Percentiles rank a stretch among this genome's conserved stretches.
phyloP scores from a whole-genome alignment of 2,797 vertebrate genomes.

The Peromyscus aztecus region DNA sequence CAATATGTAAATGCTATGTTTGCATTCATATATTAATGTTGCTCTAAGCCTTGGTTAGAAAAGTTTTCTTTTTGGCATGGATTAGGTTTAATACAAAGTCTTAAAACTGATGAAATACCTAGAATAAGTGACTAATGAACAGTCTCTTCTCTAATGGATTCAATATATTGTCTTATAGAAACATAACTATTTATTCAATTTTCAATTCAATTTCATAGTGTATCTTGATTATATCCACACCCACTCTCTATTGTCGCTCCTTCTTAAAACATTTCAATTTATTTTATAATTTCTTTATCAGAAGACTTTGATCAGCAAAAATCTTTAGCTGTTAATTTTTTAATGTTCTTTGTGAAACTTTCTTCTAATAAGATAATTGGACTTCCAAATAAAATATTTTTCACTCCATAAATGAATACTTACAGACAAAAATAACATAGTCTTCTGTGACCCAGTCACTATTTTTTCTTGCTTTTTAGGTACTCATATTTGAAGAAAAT shows the following conservation, averaged over 20 bases:
- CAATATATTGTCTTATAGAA: background rate
- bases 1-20: background rate
- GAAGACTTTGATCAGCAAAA: background rate
- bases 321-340: conserved; percentile 39
- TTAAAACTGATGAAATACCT: background rate
- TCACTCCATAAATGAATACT: background rate
- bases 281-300: conserved; percentile 41
- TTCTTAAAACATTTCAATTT: background rate
- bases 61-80: background rate
- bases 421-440: background rate
- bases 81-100: background rate
- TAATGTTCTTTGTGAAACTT: background rate
- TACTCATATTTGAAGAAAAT: conserved; percentile 28
- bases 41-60: background rate
- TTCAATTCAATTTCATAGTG: background rate
- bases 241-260: background rate
- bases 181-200: background rate
- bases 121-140: background rate
- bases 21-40: background rate
- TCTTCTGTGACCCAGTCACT: conserved; percentile 7
- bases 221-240: background rate
- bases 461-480: conserved; percentile 45
- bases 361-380: background rate
- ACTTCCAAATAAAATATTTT: conserved; percentile 38
- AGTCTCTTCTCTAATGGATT: background rate